A percentile compares a stretch with the other conserved stretches of the same genome.
Evolutionary conservation across 2,888 invertebrate species (phyloP).

Genomic region (Campoletis raptor): DNA sequence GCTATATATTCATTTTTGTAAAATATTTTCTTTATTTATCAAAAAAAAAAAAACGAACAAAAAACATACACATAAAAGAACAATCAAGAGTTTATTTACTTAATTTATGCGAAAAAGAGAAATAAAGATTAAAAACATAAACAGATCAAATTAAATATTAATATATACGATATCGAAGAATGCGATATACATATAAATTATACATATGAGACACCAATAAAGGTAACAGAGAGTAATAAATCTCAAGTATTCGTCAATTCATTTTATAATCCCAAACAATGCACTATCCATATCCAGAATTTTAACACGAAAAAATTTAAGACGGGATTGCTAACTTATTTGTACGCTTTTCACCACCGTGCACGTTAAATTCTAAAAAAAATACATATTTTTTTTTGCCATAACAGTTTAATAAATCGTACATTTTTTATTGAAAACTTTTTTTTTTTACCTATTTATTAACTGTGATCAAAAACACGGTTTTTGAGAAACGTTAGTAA

Average conservation of each 20-base stretch:
- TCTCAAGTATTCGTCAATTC: conserved; percentile 15
- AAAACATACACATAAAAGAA: conserved; percentile 47
- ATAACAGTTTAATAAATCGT: not conserved
- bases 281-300: not conserved
- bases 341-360: not conserved
- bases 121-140: conserved; percentile 67
- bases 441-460: too few relatives aligned
- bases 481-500: too few relatives aligned
- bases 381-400: not conserved
- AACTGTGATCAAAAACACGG: too few relatives aligned
- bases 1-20: conserved; percentile 83
- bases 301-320: not conserved
- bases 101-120: conserved; percentile 81
- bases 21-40: conserved; percentile 82
- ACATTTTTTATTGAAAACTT: not conserved
- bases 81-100: conserved; percentile 82
- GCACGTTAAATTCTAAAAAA: not conserved
- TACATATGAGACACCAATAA: conserved; percentile 80
- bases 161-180: conserved; percentile 82
- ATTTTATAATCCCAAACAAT: conserved; percentile 7
- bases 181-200: conserved; percentile 78
- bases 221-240: conserved; percentile 77
- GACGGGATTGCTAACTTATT: not conserved
- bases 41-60: conserved; percentile 3
- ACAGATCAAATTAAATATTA: conserved; percentile 78